Conservation (phyloP, 2,113 vertebrate genomes). For the Scatophagus argus region DNA sequence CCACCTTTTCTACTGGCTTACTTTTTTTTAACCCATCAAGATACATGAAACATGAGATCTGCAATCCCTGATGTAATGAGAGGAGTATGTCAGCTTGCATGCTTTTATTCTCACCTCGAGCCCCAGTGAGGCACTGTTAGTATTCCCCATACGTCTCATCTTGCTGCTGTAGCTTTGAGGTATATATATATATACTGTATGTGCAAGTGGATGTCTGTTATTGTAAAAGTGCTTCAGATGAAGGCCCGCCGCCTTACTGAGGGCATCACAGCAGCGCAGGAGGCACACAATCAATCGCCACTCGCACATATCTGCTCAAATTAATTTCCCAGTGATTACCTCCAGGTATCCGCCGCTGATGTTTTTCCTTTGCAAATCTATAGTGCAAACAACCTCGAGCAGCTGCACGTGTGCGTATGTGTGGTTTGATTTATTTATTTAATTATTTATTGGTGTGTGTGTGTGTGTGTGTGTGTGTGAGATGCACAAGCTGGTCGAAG, state of each 20-base stretch:
- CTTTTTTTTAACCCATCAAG: constrained; percentile 5
- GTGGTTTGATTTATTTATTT: too few relatives aligned
- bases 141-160: constrained; percentile 51
- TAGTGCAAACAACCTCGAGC: constrained; percentile 61
- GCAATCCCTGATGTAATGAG: constrained; percentile 38
- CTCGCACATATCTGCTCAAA: constrained; percentile 55
- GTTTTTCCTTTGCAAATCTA: constrained; percentile 54
- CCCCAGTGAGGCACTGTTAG: constrained; percentile 25
- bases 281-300: constrained; percentile 64
- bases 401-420: constrained; percentile 5
- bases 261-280: constrained; percentile 38
- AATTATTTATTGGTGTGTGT: constrained; percentile 15
- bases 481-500: constrained; percentile 20
- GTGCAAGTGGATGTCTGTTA: constrained; percentile 23
- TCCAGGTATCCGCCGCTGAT: constrained; percentile 52
- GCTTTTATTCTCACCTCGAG: constrained; percentile 33
- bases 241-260: constrained; percentile 44
- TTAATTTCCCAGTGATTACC: constrained; percentile 69
- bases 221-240: constrained; percentile 37
- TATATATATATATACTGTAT: not conserved
- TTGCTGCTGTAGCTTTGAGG: constrained; percentile 27
- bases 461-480: not conserved
- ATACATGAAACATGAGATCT: constrained; percentile 23
- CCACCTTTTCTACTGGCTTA: not conserved
- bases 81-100: constrained; percentile 33